phyloP scores from a whole-genome alignment of 2,888 invertebrate species.

The Tridacna crocea region DNA sequence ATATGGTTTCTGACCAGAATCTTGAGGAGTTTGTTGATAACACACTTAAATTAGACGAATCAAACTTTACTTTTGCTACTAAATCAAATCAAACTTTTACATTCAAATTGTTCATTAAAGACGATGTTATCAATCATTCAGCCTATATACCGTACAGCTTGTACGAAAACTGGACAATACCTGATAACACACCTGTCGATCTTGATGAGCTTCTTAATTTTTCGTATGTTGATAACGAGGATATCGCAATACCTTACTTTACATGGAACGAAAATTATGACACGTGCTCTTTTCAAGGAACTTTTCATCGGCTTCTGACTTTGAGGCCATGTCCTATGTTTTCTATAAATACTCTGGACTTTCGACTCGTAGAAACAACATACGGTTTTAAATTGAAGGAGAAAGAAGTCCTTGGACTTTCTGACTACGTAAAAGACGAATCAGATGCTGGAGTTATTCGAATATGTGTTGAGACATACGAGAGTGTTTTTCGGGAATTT shows the following conservation, averaged over 20 bases:
- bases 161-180: slow-evolving; percentile 1
- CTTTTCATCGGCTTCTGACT: neutral
- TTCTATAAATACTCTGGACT: neutral
- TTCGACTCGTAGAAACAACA: neutral
- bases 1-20: neutral
- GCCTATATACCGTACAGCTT: neutral
- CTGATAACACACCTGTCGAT: neutral
- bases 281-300: neutral
- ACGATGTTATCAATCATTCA: neutral
- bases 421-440: neutral
- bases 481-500: neutral
- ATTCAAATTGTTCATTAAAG: neutral
- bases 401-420: neutral
- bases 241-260: neutral
- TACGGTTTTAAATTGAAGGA: neutral
- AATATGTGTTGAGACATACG: slow-evolving; percentile 18
- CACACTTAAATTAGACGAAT: neutral
- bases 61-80: neutral
- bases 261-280: neutral
- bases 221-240: neutral
- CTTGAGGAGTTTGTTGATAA: neutral
- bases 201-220: neutral
- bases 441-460: neutral
- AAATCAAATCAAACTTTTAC: neutral
- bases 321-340: neutral